Evolutionary conservation across 2,113 vertebrate species (phyloP).

Genomic region (Micromys minutus): DNA sequence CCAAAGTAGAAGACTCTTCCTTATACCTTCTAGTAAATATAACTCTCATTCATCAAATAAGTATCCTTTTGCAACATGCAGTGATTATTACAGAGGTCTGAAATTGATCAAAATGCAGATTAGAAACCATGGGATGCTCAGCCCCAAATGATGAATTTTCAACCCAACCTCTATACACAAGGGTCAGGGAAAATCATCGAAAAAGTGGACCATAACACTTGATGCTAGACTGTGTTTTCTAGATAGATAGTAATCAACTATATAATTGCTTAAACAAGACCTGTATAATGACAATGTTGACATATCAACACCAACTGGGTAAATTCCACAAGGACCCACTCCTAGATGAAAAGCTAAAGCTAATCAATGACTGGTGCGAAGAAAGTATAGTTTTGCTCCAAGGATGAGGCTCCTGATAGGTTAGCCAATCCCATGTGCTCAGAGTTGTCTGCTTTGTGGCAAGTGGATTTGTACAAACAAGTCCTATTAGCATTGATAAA

Average conservation of each 20-base stretch:
- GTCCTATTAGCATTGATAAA: conserved; percentile 82
- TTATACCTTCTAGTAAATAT: background rate
- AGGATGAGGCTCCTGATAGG: background rate
- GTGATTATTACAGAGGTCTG: background rate
- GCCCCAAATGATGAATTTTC: background rate
- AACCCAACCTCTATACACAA: background rate
- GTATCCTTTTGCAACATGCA: background rate
- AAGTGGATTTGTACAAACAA: conserved; percentile 83
- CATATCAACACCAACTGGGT: background rate
- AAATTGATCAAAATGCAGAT: background rate
- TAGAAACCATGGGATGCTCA: background rate
- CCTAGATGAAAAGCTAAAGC: background rate
- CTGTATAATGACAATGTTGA: background rate
- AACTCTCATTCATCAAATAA: background rate
- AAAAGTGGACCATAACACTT: background rate
- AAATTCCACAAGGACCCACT: background rate
- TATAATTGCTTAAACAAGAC: background rate
- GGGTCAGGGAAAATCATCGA: background rate
- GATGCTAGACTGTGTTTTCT: background rate
- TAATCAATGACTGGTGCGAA: background rate
- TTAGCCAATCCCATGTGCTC: background rate
- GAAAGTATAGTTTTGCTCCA: background rate
- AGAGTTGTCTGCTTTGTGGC: conserved; percentile 74
- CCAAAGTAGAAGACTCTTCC: background rate
- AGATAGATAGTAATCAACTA: background rate